Percentiles rank a stretch among this genome's conserved stretches.
Evolutionary conservation across 2,113 vertebrate genomes (phyloP).

Genomic region (Excalfactoria chinensis): DNA sequence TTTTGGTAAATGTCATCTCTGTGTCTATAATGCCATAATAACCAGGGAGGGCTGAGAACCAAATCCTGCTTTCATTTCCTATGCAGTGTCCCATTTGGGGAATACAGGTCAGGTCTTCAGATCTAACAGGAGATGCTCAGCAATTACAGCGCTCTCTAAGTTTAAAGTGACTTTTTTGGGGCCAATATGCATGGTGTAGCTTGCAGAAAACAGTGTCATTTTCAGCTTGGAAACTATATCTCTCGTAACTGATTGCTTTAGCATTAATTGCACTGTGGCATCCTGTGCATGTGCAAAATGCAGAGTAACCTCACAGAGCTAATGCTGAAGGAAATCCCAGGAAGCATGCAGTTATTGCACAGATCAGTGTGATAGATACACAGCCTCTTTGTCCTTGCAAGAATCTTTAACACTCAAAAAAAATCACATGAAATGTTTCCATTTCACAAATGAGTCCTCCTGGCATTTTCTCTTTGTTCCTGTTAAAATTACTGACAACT

Average conservation of each 20-base stretch:
- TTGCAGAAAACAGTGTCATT: not conserved
- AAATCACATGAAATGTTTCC: constrained; percentile 10
- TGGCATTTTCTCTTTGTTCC: constrained; percentile 37
- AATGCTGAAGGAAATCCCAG: not conserved
- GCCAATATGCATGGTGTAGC: not conserved
- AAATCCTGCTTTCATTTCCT: not conserved
- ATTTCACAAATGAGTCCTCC: constrained; percentile 56
- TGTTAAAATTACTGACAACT: constrained; percentile 72
- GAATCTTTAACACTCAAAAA: not conserved
- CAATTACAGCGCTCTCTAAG: not conserved
- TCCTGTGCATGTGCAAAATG: not conserved
- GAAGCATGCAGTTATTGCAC: not conserved
- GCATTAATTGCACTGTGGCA: not conserved
- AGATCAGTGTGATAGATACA: not conserved
- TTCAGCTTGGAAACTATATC: not conserved
- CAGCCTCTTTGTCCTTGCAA: constrained; percentile 60
- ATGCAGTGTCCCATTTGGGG: not conserved
- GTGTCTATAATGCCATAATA: not conserved
- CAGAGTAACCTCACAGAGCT: not conserved
- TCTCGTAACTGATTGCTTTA: not conserved
- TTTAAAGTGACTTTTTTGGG: not conserved
- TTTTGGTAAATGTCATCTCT: not conserved
- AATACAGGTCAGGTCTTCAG: not conserved
- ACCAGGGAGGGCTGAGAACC: not conserved
- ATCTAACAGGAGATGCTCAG: not conserved